Conservation (phyloP, 2,888 invertebrate species). For the Penaeus monodon region DNA sequence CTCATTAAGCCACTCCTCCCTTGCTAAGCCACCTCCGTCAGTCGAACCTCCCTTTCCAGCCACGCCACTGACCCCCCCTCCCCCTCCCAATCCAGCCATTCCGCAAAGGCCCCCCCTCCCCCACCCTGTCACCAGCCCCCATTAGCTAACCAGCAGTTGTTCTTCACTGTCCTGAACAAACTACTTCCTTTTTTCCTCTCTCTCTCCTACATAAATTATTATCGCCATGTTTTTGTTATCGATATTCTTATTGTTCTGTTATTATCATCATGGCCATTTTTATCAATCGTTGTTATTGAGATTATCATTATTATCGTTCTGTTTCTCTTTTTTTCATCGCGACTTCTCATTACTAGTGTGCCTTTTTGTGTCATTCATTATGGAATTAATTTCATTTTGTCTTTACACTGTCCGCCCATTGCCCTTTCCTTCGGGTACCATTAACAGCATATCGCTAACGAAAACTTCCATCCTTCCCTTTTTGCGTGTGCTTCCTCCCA, state of each 20-base stretch:
- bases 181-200: neutral
- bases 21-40: neutral
- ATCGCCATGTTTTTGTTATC: neutral
- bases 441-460: neutral
- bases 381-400: neutral
- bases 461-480: neutral
- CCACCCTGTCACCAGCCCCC: conserved; percentile 7
- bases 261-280: neutral
- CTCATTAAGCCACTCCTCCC: neutral
- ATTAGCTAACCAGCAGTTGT: neutral
- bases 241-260: neutral
- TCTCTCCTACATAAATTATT: no score
- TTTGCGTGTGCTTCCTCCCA: neutral
- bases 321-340: neutral
- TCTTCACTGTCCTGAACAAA: neutral
- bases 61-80: neutral
- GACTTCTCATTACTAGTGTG: neutral
- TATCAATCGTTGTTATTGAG: neutral
- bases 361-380: conserved; percentile 1
- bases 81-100: neutral
- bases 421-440: neutral
- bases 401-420: neutral
- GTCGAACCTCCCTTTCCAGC: neutral
- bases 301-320: conserved; percentile 14
- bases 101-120: neutral